Percentiles rank a stretch among this genome's conserved stretches.
Conservation (phyloP, 2,888 invertebrate genomes). For the Dyspetes luteomarginatus region DNA sequence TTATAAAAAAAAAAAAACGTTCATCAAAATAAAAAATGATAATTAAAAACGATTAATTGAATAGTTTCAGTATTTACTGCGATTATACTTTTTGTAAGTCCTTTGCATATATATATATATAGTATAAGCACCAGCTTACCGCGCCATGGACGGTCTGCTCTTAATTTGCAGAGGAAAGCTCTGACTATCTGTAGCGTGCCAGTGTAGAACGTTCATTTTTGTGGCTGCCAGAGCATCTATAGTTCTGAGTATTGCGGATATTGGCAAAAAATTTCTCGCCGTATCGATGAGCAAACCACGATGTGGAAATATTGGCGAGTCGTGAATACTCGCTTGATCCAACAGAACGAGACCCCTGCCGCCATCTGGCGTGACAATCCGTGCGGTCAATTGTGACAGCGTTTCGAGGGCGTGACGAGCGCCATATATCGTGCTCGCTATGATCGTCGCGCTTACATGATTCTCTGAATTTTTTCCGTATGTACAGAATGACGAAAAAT, state of each 20-base stretch:
- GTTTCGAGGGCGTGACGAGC: slow-evolving; percentile 91
- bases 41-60: too few species aligned
- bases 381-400: slow-evolving; percentile 88
- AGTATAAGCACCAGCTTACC: slow-evolving; percentile 68
- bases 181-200: slow-evolving; percentile 96
- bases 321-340: slow-evolving; percentile 87
- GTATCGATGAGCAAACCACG: slow-evolving; percentile 95
- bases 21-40: too few species aligned
- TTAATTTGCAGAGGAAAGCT: slow-evolving; percentile 94
- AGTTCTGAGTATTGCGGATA: slow-evolving; percentile 88
- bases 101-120: not conserved
- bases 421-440: slow-evolving; percentile 88
- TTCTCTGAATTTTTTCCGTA: slow-evolving; percentile 81
- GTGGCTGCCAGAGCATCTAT: slow-evolving; percentile 94
- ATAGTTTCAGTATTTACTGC: too few species aligned
- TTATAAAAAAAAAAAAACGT: too few species aligned
- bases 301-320: slow-evolving; percentile 92
- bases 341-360: slow-evolving; percentile 86
- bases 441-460: slow-evolving; percentile 85
- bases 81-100: not conserved
- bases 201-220: slow-evolving; percentile 96
- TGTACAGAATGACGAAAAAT: not conserved
- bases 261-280: slow-evolving; percentile 93
- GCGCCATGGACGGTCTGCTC: slow-evolving; percentile 88
- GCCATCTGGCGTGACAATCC: slow-evolving; percentile 71